phyloP scores from a whole-genome alignment of 2,797 vertebrate genomes.

The Ataeniobius toweri region DNA sequence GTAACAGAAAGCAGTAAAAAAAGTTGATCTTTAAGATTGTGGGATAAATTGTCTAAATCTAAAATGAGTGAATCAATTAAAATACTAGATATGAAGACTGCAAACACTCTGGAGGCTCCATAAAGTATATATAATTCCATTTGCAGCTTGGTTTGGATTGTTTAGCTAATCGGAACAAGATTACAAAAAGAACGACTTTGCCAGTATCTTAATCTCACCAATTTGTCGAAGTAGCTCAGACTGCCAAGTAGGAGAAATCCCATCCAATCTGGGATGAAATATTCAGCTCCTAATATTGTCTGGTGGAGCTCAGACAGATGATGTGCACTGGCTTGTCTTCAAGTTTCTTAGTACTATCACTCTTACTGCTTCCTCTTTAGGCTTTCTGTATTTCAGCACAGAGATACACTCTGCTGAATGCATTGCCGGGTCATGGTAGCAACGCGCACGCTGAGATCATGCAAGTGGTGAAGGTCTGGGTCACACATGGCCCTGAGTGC shows the following conservation, averaged over 20 bases:
- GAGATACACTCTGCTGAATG: neutral
- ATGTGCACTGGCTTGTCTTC: slow-evolving; percentile 6
- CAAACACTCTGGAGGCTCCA: slow-evolving; percentile 2
- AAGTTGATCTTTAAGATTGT: neutral
- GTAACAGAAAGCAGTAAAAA: neutral
- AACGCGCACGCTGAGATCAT: slow-evolving; percentile 45
- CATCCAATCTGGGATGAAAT: slow-evolving; percentile 22
- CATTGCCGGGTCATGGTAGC: slow-evolving; percentile 30
- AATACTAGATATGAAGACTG: neutral
- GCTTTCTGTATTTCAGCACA: neutral
- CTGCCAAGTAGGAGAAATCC: slow-evolving; percentile 24
- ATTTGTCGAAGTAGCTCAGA: slow-evolving; percentile 27
- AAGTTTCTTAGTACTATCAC: neutral
- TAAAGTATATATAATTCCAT: neutral
- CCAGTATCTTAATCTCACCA: slow-evolving; percentile 26
- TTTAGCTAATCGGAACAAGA: slow-evolving; percentile 19
- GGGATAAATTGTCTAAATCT: neutral
- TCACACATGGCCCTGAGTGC: slow-evolving; percentile 40
- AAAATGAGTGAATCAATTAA: neutral
- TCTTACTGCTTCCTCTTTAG: slow-evolving; percentile 1
- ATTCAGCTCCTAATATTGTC: slow-evolving; percentile 15
- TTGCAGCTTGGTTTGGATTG: slow-evolving; percentile 7
- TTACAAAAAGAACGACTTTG: slow-evolving; percentile 10
- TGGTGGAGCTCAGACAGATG: slow-evolving; percentile 7
- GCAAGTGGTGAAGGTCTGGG: slow-evolving; percentile 48